Evolutionary conservation across 2,888 invertebrate genomes (phyloP).

Genomic region (Polydrusus pterygomalis): DNA sequence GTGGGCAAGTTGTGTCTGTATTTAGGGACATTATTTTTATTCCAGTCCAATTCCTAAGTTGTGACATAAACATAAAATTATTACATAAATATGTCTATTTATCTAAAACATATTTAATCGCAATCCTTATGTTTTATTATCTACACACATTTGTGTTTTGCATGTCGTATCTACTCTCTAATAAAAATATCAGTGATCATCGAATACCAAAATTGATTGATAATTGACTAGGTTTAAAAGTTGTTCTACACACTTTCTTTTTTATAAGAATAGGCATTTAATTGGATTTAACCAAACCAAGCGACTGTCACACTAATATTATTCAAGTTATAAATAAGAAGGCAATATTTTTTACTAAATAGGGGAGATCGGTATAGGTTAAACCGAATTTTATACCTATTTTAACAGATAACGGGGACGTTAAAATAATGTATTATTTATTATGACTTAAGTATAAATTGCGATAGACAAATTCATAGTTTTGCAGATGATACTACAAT

Average conservation of each 20-base stretch:
- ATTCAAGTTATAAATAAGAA: slow-evolving; percentile 22
- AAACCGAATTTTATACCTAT: no score
- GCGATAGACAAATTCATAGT: no score
- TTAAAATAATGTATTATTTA: no score
- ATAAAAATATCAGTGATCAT: slow-evolving; percentile 10
- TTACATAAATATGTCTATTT: background rate
- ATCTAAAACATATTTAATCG: background rate
- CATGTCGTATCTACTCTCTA: background rate
- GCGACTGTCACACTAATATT: slow-evolving; percentile 18
- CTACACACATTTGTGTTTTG: background rate
- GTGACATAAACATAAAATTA: background rate
- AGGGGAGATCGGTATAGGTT: background rate
- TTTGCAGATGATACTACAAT: no score
- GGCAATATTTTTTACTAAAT: slow-evolving; percentile 1
- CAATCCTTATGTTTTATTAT: background rate
- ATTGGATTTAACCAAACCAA: slow-evolving; percentile 30
- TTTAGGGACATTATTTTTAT: no score
- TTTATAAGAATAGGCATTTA: slow-evolving; percentile 14
- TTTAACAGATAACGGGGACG: no score
- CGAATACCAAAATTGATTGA: slow-evolving; percentile 25
- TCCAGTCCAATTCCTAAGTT: no score
- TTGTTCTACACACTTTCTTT: slow-evolving; percentile 30
- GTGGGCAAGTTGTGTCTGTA: no score
- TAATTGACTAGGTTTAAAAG: slow-evolving; percentile 25
- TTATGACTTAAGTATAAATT: no score